Base-by-base conservation (phyloP, 2,113 vertebrate genomes). In the Phoxinus phoxinus region DNA sequence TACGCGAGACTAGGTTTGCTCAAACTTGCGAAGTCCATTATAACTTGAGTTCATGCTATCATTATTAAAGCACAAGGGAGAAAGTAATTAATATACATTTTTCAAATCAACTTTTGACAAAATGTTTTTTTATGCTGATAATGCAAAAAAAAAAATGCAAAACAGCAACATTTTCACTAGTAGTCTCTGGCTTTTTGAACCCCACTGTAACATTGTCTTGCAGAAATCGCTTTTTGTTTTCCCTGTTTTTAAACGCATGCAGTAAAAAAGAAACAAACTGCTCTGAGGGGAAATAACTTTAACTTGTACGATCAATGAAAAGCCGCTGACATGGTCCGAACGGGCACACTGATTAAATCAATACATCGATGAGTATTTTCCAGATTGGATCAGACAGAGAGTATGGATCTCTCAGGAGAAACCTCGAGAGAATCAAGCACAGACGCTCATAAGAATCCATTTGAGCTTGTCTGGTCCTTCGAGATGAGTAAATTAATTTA, bases 291-390 rank as follows among this genome's bases (percentile, higher is more conserved):
- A 72, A 83, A 83, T 72, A 83, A 72, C 35, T 65, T 81, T 48
- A 48, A 65, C 67, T 83, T 83, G 48, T 25, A 58, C 19, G 13
- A 83, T 83, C 81, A n/a, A 53, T 83, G 81, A 25, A 83, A 83
- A 72, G 25, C 46, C 0, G 8, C 81, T 41, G 67, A 83, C 48
- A 3, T 37, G 30, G 63, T 72, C 65, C 8, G 8, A 56, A 72
- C 1, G 15, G 81, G 48, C 7, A 19, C 27, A 35, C 48, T 83
- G 81, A 83, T 72, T 72, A 83, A 83, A 83, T 83, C 81, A 83
- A 83, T 83, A 58, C 81, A 83, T 83, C 23, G 48, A 81, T 21
- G 5, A 83, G 67, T 72, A 73, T 83, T 73, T 83, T 73, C 65
- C 67, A 58, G 67, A 83, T 83, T 83, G 48, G 30, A 83, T 58